Evolutionary conservation across 2,888 invertebrate species (phyloP).

Genomic region (Mimachlamys varia): DNA sequence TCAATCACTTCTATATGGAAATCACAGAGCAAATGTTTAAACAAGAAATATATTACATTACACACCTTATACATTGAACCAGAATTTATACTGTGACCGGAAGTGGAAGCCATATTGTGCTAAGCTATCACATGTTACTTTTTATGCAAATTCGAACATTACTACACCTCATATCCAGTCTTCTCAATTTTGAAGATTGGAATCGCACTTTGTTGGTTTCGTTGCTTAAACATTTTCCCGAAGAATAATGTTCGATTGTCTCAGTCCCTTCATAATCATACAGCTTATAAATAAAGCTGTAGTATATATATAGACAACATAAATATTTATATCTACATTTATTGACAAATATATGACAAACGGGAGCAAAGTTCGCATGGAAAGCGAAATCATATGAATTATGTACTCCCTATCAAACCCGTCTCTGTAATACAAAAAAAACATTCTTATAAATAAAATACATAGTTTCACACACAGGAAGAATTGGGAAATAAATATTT

Average conservation of each 20-base stretch:
- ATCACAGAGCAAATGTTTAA: too few relatives aligned
- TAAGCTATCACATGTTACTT: background rate
- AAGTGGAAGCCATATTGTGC: background rate
- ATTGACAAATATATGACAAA: background rate
- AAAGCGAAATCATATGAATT: background rate
- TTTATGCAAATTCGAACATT: background rate
- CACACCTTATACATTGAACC: too few relatives aligned
- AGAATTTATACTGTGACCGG: background rate
- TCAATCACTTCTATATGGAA: too few relatives aligned
- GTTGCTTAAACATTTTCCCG: background rate
- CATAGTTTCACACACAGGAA: background rate
- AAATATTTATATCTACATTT: background rate
- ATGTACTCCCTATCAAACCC: background rate
- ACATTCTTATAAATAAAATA: background rate
- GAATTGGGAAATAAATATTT: background rate
- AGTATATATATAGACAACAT: background rate
- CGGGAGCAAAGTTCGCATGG: background rate
- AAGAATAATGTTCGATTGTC: background rate
- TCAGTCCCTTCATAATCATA: background rate
- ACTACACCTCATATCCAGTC: background rate
- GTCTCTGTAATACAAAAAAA: background rate
- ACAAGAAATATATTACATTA: too few relatives aligned
- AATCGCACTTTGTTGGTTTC: constrained; percentile 24
- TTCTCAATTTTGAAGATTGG: background rate
- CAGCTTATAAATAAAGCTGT: background rate